phyloP scores from a whole-genome alignment of 2,113 vertebrate genomes.

The Sula dactylatra region DNA sequence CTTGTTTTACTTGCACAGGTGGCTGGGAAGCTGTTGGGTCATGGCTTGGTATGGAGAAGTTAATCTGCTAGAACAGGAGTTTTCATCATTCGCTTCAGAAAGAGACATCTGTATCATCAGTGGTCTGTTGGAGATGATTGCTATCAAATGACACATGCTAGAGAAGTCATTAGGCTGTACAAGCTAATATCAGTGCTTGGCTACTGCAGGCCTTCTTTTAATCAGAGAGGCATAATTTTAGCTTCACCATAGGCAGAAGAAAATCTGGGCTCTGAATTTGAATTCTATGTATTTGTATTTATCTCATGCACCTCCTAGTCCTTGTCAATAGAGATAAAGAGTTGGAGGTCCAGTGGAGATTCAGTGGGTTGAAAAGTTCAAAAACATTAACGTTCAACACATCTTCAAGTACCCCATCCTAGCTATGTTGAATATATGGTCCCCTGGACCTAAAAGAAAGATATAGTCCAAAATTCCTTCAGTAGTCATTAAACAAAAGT shows the following conservation, averaged over 20 bases:
- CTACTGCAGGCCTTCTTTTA: background rate
- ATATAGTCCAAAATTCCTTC: background rate
- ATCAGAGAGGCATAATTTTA: background rate
- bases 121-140: background rate
- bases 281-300: background rate
- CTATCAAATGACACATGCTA: background rate
- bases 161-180: background rate
- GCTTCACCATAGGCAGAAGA: background rate
- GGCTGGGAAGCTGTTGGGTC: background rate
- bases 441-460: background rate
- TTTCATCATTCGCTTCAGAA: background rate
- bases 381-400: background rate
- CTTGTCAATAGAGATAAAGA: background rate
- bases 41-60: background rate
- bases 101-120: background rate
- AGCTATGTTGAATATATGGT: background rate
- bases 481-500: background rate
- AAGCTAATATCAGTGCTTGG: background rate
- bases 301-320: background rate
- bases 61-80: background rate
- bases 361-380: background rate
- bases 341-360: background rate
- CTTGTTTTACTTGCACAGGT: background rate
- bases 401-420: background rate
- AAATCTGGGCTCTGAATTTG: background rate